phyloP scores from a whole-genome alignment of 2,797 vertebrate genomes.

The Leuciscus waleckii region DNA sequence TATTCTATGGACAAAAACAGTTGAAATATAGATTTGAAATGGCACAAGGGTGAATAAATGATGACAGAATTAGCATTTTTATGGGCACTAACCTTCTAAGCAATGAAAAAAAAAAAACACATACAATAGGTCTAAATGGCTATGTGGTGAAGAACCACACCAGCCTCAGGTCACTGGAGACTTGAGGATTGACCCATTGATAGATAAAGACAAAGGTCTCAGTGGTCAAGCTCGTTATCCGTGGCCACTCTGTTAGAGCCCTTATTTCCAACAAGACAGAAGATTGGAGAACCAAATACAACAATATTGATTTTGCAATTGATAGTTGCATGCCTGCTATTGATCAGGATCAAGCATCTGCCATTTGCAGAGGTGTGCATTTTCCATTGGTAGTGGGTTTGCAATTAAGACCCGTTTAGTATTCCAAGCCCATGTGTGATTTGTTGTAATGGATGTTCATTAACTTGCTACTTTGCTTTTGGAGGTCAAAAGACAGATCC shows the following conservation, averaged over 20 bases:
- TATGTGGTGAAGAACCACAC: not conserved
- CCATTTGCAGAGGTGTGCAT: constrained; percentile 55
- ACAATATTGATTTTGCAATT: constrained; percentile 66
- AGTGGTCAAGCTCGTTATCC: constrained; percentile 53
- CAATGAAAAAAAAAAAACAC: not conserved
- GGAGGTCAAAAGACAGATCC: constrained; percentile 51
- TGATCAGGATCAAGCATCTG: constrained; percentile 61
- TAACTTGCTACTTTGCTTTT: constrained; percentile 57
- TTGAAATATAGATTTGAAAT: no score
- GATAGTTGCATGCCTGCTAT: constrained; percentile 62
- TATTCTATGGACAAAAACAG: not conserved
- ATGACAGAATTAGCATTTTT: not conserved
- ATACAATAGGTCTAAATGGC: not conserved
- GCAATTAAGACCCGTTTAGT: constrained; percentile 62
- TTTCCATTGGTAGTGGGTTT: constrained; percentile 53
- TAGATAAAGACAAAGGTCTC: constrained; percentile 46
- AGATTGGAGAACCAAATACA: constrained; percentile 56
- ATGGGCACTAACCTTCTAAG: not conserved
- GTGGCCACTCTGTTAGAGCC: constrained; percentile 51
- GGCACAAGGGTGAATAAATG: not conserved
- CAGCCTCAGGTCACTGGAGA: constrained; percentile 38
- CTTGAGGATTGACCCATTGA: constrained; percentile 46
- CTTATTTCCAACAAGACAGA: constrained; percentile 59
- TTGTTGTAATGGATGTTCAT: constrained; percentile 62
- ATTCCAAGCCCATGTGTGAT: constrained; percentile 55